phyloP scores from a whole-genome alignment of 2,113 vertebrate species.

The Apaloderma vittatum region DNA sequence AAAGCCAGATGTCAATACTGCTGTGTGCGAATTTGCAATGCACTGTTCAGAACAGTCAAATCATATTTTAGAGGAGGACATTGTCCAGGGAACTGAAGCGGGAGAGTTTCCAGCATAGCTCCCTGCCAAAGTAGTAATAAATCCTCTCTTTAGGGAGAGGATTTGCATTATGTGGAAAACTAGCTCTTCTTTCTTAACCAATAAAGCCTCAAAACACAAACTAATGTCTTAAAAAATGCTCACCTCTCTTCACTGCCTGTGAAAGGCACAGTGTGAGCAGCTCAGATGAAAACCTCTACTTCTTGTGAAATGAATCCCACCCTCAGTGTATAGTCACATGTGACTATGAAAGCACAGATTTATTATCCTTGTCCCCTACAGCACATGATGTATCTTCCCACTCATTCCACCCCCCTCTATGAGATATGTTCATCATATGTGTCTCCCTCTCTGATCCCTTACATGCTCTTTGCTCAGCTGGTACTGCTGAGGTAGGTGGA shows the following conservation, averaged over 20 bases:
- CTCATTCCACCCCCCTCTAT: conserved; percentile 12
- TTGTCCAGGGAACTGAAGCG: conserved; percentile 47
- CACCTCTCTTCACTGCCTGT: background rate
- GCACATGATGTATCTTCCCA: conserved; percentile 30
- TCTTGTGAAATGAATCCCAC: conserved; percentile 46
- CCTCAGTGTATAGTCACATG: background rate
- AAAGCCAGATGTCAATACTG: conserved; percentile 70
- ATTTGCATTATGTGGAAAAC: conserved; percentile 48
- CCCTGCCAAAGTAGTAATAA: conserved; percentile 57
- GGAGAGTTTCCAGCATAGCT: conserved; percentile 54
- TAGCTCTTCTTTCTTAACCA: conserved; percentile 41
- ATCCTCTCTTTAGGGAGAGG: conserved; percentile 52
- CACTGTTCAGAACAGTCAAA: conserved; percentile 41
- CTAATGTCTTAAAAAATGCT: background rate
- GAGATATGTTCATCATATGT: conserved; percentile 34
- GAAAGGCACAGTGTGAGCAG: background rate
- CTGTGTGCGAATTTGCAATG: conserved; percentile 36
- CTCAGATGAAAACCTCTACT: background rate
- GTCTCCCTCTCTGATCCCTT: background rate
- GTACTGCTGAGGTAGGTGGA: conserved; percentile 14
- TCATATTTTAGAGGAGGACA: conserved; percentile 53
- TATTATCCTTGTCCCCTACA: conserved; percentile 27
- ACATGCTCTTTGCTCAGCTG: background rate
- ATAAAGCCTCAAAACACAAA: background rate
- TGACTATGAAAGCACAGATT: conserved; percentile 33